phyloP scores from a whole-genome alignment of 2,888 invertebrate species.

The Nipponacmea schrenckii region DNA sequence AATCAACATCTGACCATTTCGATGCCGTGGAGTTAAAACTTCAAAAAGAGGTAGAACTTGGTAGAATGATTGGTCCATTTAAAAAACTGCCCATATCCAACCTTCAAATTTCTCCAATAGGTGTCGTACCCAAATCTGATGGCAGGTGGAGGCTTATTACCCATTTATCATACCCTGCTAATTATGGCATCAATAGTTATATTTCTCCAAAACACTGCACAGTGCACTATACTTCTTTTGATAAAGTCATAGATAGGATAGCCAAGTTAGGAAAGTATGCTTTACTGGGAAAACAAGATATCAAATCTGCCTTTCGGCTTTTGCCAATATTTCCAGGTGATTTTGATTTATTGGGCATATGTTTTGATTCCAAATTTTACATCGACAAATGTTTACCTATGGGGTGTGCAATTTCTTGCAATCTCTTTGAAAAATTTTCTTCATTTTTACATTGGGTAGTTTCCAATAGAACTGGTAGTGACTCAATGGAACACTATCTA shows the following conservation, averaged over 20 bases:
- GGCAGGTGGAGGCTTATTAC: not conserved
- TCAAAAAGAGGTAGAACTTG: too few relatives aligned
- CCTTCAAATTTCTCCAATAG: not conserved
- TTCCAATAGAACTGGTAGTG: not conserved
- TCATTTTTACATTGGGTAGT: not conserved
- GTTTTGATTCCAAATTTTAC: not conserved
- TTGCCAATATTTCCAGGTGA: not conserved
- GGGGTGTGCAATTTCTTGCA: not conserved
- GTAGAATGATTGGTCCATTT: too few relatives aligned
- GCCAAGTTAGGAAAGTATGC: not conserved
- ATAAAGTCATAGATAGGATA: not conserved
- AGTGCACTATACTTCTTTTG: not conserved
- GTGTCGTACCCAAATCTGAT: not conserved
- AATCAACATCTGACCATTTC: too few relatives aligned
- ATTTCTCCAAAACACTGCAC: not conserved
- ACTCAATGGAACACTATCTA: too few relatives aligned
- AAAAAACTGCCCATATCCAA: not conserved
- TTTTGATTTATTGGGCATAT: not conserved
- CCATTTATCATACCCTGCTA: not conserved
- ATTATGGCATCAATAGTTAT: not conserved
- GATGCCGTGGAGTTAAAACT: too few relatives aligned
- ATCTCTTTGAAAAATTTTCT: not conserved
- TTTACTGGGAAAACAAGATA: not conserved
- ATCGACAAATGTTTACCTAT: not conserved
- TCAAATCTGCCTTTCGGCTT: not conserved